phyloP scores from a whole-genome alignment of 2,888 invertebrate species.

The Machimus atricapillus region DNA sequence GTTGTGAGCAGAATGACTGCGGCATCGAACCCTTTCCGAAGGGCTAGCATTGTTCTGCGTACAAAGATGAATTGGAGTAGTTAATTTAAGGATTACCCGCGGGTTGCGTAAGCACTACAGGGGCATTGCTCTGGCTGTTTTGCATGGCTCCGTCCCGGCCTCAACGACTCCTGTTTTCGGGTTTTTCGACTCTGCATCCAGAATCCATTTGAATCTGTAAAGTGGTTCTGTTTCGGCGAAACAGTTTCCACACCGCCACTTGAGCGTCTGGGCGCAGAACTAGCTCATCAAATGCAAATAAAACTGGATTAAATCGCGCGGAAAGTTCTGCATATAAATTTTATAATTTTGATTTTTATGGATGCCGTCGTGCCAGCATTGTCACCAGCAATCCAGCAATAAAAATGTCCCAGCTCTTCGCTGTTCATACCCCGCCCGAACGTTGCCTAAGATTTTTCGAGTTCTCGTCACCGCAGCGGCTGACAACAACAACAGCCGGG shows the following conservation, averaged over 20 bases:
- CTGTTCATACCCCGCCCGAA: neutral
- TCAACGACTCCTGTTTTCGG: neutral
- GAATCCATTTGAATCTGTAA: neutral
- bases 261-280: neutral
- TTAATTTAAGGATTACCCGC: conserved; percentile 45
- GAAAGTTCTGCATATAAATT: conserved; percentile 46
- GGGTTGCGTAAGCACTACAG: neutral
- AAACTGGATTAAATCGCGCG: conserved; percentile 43
- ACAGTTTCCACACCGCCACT: neutral
- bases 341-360: conserved; percentile 40
- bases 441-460: neutral
- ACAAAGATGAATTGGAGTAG: conserved; percentile 47
- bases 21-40: conserved; percentile 38
- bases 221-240: neutral
- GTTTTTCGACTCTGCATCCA: neutral
- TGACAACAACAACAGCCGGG: neutral
- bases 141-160: neutral
- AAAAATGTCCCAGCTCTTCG: neutral
- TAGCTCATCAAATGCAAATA: conserved; percentile 12
- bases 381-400: neutral
- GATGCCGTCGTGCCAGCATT: neutral
- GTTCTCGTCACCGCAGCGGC: neutral
- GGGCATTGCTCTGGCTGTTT: neutral
- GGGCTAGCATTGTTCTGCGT: conserved; percentile 33
- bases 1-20: conserved; percentile 40